Base-by-base conservation (phyloP, 2,888 invertebrate species). In the Lasioglossum villosulum region DNA sequence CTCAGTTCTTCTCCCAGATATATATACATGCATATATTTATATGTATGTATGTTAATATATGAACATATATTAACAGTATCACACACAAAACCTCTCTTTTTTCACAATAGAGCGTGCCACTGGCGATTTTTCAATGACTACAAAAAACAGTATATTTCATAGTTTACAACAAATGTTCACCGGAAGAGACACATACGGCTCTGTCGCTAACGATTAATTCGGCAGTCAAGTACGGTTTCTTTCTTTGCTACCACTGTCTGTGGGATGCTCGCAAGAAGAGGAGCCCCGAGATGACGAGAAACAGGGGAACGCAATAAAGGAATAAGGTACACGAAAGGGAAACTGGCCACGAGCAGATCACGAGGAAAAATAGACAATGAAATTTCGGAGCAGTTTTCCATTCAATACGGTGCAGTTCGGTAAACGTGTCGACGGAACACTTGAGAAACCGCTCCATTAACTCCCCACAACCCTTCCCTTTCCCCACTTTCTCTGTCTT, bases 301-400 rank as follows among this genome's bases (percentile, higher is more conserved):
- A 75, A 27, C 74, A 59, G 37, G 30, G 37, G 37, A 71, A 66
- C 45, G 73, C 59, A 63, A 73, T 75, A 68, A 74, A 78, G 73
- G 30, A 48, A 83, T 5, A 80, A 34, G 63, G 71, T 52, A 80
- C 45, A 72, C 75, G 52, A 75, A 63, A 63, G 27, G 45, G 70
- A 75, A 72, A 59, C 56, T 42, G 75, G 75, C 37, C 75, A 68
- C 23, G 77, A 77, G 42, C 73, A 77, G 74, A 75, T 80, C 34
- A 78, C 45, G 42, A 83, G 56, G 78, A 77, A 83, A 86, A 74
- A 83, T 75, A 83, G 75, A 78, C 74, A 71, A 45, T 73, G 74
- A 83, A n/a, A 72, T 87, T 78, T 76, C 42, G 74, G 78, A 83
- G 30, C 73, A 86, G 56, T 66, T 79, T 74, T 81, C 87, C 87